phyloP scores from a whole-genome alignment of 2,888 invertebrate species.

The Ecdyonurus torrentis region DNA sequence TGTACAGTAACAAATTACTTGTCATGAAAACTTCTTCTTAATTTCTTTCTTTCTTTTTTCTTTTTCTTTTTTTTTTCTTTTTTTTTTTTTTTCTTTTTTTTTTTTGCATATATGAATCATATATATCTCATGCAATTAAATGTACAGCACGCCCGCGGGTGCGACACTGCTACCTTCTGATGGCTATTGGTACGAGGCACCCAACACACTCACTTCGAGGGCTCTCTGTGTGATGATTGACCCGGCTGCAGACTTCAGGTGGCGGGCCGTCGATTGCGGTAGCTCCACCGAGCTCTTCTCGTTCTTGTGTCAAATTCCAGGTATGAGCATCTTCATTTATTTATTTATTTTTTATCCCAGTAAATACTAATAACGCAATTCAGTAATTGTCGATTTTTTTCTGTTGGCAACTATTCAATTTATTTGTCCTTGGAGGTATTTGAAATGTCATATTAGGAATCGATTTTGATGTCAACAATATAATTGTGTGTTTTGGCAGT shows the following conservation, averaged over 20 bases:
- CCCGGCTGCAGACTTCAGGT: conserved; percentile 58
- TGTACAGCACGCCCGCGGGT: not conserved
- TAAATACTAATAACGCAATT: no score
- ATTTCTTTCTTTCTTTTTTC: no score
- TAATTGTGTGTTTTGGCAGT: conserved; percentile 30
- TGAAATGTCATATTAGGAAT: not conserved
- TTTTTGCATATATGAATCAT: no score
- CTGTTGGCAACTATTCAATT: not conserved
- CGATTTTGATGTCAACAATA: not conserved
- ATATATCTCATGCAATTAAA: no score
- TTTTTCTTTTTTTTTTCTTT: no score
- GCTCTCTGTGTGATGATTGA: conserved; percentile 60
- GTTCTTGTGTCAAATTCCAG: conserved; percentile 64
- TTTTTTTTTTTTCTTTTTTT: no score
- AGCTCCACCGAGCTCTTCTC: conserved; percentile 54
- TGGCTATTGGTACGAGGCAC: not conserved
- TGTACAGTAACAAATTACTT: no score
- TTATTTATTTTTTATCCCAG: no score
- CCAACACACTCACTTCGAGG: conserved; percentile 24
- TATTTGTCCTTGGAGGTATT: not conserved
- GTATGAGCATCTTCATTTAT: no score
- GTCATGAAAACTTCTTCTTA: no score
- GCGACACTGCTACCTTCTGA: not conserved
- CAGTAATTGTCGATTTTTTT: not conserved
- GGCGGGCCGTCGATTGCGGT: conserved; percentile 57